These are phyloP conservation scores for Crotalus tigris DNA, from an alignment of 2,113 vertebrate genomes.

Conservation along the genomic window DNA sequence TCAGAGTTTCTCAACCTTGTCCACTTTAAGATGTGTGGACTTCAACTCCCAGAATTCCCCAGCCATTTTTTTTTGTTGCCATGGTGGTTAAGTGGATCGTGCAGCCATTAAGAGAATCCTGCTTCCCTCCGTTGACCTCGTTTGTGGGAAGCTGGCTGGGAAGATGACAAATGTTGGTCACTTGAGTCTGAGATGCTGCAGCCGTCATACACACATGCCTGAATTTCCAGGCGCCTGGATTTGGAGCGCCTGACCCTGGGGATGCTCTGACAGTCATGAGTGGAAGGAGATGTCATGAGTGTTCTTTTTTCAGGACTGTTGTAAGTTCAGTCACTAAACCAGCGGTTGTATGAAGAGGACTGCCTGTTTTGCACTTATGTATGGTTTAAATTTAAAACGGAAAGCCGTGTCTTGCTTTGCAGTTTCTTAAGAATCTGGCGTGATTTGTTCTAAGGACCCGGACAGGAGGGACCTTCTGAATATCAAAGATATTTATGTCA, in stretches of 20 bases:
- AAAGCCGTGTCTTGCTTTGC: not conserved
- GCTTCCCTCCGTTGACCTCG: not conserved
- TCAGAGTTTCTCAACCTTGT: too few relatives aligned
- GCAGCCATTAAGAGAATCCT: not conserved
- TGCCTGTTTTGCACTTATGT: not conserved
- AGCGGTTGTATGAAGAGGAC: not conserved
- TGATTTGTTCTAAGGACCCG: not conserved
- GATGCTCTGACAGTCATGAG: not conserved
- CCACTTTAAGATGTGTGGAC: too few relatives aligned
- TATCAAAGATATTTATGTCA: not conserved
- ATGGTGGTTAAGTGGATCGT: not conserved
- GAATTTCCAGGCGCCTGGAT: not conserved
- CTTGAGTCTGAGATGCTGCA: too few relatives aligned
- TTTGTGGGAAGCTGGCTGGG: not conserved
- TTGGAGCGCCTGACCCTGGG: not conserved
- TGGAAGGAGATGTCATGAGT: not conserved
- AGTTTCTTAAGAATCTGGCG: not conserved
- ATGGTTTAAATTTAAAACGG: not conserved
- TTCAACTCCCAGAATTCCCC: not conserved
- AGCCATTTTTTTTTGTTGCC: not conserved
- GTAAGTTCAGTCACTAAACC: not conserved
- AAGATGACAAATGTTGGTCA: fast-evolving
- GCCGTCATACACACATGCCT: not conserved
- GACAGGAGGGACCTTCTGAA: not conserved
- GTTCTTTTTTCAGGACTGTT: too few relatives aligned